Percentiles rank a stretch among this genome's conserved stretches.
phyloP scores from a whole-genome alignment of 1,140 invertebrate species.

The Hylaeus anthracinus region DNA sequence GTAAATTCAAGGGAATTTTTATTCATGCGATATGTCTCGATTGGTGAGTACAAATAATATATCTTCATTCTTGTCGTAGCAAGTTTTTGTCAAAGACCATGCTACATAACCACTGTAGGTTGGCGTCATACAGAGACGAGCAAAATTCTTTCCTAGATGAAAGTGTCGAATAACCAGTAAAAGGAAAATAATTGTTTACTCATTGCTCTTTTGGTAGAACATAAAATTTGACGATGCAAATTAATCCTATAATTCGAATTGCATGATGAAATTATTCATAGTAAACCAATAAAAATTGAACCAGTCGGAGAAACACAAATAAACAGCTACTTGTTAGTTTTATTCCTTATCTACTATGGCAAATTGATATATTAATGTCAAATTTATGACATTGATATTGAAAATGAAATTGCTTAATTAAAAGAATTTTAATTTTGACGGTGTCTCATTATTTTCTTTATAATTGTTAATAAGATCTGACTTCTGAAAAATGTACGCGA shows the following conservation, averaged over 20 bases:
- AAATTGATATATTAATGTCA: no score
- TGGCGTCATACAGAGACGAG: background rate
- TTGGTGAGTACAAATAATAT: slow-evolving; percentile 15
- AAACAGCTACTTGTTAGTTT: no score
- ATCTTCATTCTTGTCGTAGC: slow-evolving; percentile 10
- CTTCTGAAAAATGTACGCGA: slow-evolving; percentile 45
- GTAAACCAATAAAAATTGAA: no score
- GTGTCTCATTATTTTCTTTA: background rate
- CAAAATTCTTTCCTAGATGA: background rate
- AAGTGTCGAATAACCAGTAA: background rate
- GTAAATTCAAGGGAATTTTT: slow-evolving; percentile 3
- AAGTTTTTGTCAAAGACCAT: slow-evolving; percentile 7
- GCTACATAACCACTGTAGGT: background rate
- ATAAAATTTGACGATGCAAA: no score
- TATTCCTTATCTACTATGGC: no score
- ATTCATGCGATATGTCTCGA: background rate
- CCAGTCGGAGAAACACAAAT: no score
- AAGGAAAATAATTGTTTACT: no score
- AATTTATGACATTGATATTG: no score
- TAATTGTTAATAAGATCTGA: background rate
- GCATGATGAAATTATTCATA: no score
- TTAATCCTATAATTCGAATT: no score
- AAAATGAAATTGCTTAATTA: no score
- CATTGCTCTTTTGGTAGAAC: no score
- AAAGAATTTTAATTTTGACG: background rate